phyloP scores from a whole-genome alignment of 2,113 vertebrate species.

The Columba janthina region DNA sequence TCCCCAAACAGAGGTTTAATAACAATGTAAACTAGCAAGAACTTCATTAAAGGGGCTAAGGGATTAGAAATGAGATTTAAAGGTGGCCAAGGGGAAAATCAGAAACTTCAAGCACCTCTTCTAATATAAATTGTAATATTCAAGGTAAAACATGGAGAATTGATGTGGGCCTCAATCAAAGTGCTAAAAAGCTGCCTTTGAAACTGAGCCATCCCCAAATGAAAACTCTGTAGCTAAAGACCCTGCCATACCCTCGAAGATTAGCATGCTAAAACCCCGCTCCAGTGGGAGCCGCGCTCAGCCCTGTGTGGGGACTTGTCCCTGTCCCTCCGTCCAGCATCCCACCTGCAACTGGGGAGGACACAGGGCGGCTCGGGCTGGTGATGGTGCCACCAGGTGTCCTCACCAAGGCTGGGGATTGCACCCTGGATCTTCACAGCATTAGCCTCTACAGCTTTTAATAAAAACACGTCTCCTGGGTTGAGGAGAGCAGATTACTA shows the following conservation, averaged over 20 bases:
- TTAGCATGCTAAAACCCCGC: background rate
- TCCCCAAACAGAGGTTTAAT: constrained; percentile 65
- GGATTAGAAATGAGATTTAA: constrained; percentile 52
- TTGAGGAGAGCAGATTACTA: background rate
- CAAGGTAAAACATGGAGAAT: background rate
- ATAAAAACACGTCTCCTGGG: constrained; percentile 31
- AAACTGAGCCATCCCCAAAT: background rate
- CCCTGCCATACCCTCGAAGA: background rate
- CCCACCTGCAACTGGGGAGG: background rate
- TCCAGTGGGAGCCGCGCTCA: background rate
- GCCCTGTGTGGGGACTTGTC: fast-evolving
- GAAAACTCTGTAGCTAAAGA: background rate
- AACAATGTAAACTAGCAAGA: constrained; percentile 60
- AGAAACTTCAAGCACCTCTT: constrained; percentile 14
- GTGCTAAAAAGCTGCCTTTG: background rate
- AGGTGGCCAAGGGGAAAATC: constrained; percentile 34
- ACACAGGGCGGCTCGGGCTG: fast-evolving
- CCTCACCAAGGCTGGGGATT: background rate
- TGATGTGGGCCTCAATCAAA: background rate
- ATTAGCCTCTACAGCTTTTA: background rate
- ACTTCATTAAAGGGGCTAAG: constrained; percentile 45
- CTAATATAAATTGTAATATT: constrained; percentile 13
- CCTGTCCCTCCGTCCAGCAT: background rate
- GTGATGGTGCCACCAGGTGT: background rate
- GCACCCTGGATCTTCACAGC: background rate